Conservation (phyloP, 2,888 invertebrate species). For the Perizoma affinitatum region DNA sequence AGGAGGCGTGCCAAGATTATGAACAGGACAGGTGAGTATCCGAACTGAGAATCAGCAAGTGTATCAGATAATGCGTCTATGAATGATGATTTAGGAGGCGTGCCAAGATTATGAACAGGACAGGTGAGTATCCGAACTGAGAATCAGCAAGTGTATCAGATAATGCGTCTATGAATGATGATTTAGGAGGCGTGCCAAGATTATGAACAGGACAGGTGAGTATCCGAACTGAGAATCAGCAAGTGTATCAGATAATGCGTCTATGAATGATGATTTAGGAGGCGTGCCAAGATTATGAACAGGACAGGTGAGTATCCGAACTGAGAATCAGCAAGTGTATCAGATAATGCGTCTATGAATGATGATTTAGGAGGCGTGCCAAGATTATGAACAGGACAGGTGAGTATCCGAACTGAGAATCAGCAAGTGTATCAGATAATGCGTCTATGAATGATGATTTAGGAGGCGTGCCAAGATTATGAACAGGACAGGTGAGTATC, state of each 20-base stretch:
- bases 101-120: conserved; percentile 88
- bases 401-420: conserved; percentile 60
- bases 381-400: conserved; percentile 90
- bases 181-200: conserved; percentile 86
- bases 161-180: no score
- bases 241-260: background rate
- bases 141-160: background rate
- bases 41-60: background rate
- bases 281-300: conserved; percentile 88
- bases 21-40: conserved; percentile 87
- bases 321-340: background rate
- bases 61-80: no score
- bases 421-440: background rate
- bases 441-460: no score
- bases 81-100: conserved; percentile 77
- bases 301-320: conserved; percentile 85
- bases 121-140: conserved; percentile 79
- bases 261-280: conserved; percentile 61
- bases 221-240: conserved; percentile 27
- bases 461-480: conserved; percentile 88
- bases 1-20: conserved; percentile 88
- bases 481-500: conserved; percentile 87
- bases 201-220: conserved; percentile 89
- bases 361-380: conserved; percentile 82
- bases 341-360: no score